Evolutionary conservation across 2,113 vertebrate species (phyloP), one percentile per base, ranked within the genome.

Genomic region (Phrynosoma platyrhinos): DNA sequence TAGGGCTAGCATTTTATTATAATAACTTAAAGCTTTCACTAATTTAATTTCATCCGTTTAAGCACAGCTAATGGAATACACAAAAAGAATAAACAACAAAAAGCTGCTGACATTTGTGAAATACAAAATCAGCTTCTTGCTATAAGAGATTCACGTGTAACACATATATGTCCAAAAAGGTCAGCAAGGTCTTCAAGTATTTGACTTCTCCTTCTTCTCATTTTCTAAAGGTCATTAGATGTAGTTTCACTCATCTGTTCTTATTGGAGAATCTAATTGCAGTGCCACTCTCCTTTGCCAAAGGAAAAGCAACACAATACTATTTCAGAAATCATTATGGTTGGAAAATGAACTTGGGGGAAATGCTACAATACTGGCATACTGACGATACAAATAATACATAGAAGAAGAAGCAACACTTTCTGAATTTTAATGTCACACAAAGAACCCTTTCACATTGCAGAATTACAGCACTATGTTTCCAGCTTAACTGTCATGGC

Each of bases 11-110:
- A 81, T 77, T 0, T 0, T 91, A 88, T 90, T 95, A 91, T 91
- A 89, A 80, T 94, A 79, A 80, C 87, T 92, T 92, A 93, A 94
- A 93, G 91, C 94, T 93, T 94, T 89, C 93, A 89, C 92, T 96
- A 95, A 96, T 96, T 96, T 93, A 87, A 94, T 95, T 83, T 93
- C 96, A 97, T 96, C 95, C 88, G 92, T 79, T 94, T 95, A 94
- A 95, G 87, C 79, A 91, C 25, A 30, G 91, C 92, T 92, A 95
- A 95, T 91, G 82, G 82, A 86, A 92, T 82, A 74, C 88, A 30
- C 86, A 90, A 87, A 87, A 5, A 53, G 2, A 2, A 9, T 42
- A 16, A 42, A 62, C 40, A 62, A 30, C 2, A 30, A 90, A 87
- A 93, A 92, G 88, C 86, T 93, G 89, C 92, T 90, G 90, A 88